Conservation (phyloP, 2,113 vertebrate genomes). For the Chitala chitala region DNA sequence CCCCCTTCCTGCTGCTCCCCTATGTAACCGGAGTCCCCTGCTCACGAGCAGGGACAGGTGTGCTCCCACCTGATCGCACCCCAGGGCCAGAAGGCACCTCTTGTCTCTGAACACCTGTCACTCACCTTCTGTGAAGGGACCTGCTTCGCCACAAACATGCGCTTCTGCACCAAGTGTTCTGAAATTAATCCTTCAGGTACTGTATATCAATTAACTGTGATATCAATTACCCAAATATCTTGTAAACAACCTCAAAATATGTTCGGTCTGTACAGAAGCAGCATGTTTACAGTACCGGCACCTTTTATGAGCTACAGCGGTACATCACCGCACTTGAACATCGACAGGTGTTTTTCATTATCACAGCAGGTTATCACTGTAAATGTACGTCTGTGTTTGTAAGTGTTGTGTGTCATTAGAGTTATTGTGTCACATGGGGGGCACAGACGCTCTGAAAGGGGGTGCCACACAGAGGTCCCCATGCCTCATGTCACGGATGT, state of each 20-base stretch:
- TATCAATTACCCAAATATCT: not conserved
- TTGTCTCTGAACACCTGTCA: constrained; percentile 43
- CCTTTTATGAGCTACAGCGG: too few species aligned
- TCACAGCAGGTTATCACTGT: too few species aligned
- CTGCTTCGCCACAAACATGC: constrained; percentile 37
- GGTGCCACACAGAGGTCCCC: too few species aligned
- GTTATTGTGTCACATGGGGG: too few species aligned
- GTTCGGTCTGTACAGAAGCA: too few species aligned
- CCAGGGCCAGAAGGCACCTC: constrained; percentile 36
- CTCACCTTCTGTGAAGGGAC: constrained; percentile 36
- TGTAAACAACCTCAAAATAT: constrained; percentile 21
- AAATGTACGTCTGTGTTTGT: too few species aligned
- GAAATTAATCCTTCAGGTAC: constrained; percentile 30
- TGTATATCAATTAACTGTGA: constrained; percentile 19
- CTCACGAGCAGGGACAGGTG: constrained; percentile 37
- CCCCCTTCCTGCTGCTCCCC: constrained; percentile 8
- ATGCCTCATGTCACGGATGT: too few species aligned
- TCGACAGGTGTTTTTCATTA: too few species aligned
- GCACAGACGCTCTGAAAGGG: too few species aligned
- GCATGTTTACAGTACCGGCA: too few species aligned
- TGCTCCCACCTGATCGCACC: constrained; percentile 38
- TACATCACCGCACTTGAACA: too few species aligned
- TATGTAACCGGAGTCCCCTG: constrained; percentile 35
- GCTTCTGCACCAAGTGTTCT: constrained; percentile 37
- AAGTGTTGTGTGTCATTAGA: too few species aligned